Conservation (phyloP, 2,113 vertebrate species). For the Mustelus asterias region DNA sequence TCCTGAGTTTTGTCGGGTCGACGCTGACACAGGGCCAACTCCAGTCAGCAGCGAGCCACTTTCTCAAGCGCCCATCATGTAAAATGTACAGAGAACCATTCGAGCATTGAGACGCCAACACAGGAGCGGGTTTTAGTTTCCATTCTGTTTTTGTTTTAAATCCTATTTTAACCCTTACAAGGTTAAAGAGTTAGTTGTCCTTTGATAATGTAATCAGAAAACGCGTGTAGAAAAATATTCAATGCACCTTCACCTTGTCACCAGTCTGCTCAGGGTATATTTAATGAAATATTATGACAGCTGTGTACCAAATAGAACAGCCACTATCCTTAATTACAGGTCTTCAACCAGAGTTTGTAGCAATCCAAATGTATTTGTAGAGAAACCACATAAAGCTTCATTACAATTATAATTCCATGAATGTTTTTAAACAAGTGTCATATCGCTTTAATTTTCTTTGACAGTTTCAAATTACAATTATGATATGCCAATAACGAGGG, state of each 20-base stretch:
- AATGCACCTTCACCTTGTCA: constrained; percentile 24
- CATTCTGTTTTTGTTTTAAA: not conserved
- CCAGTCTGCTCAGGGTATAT: not conserved
- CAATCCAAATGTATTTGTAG: constrained; percentile 12
- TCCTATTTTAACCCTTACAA: not conserved
- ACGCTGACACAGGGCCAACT: not conserved
- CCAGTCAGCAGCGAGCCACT: not conserved
- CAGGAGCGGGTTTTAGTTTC: not conserved
- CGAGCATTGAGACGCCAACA: not conserved
- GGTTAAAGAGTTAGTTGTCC: not conserved
- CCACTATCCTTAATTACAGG: constrained; percentile 30
- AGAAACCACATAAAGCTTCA: not conserved
- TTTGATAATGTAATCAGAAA: constrained; percentile 22
- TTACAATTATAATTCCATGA: constrained; percentile 24
- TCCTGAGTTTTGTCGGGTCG: not conserved
- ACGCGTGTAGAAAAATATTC: not conserved
- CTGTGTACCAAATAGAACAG: constrained; percentile 26
- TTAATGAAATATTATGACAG: constrained; percentile 37
- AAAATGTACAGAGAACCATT: not conserved
- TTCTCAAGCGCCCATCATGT: not conserved
- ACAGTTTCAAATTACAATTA: constrained; percentile 33
- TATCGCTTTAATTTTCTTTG: constrained; percentile 31
- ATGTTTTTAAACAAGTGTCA: constrained; percentile 34
- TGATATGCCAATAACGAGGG: constrained; percentile 4
- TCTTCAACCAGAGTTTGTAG: not conserved